Evolutionary conservation across 1,140 invertebrate species (phyloP).

Genomic region (Apis mellifera): DNA sequence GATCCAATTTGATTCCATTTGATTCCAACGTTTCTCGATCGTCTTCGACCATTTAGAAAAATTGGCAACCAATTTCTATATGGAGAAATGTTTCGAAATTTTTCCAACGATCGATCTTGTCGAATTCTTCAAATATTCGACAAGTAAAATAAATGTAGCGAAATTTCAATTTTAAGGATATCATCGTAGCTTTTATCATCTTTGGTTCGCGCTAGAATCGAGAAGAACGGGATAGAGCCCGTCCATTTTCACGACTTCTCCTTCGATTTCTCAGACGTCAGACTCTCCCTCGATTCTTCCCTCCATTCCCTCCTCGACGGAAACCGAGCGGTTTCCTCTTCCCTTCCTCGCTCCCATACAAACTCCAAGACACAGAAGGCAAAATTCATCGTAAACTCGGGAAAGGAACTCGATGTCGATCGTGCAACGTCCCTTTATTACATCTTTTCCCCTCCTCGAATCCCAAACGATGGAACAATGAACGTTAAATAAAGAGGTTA

Average conservation of each 20-base stretch:
- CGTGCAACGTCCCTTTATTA: not conserved
- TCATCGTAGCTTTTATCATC: not conserved
- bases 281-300: not conserved
- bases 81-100: not conserved
- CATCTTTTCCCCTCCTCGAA: not conserved
- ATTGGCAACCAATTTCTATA: not conserved
- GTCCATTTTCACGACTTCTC: constrained; percentile 1
- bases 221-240: not conserved
- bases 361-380: not conserved
- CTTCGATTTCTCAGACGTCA: not conserved
- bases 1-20: too few species aligned
- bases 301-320: not conserved
- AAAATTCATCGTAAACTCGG: not conserved
- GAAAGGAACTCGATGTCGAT: not conserved
- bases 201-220: not conserved
- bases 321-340: not conserved
- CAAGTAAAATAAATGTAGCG: not conserved
- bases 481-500: not conserved
- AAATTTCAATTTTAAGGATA: not conserved
- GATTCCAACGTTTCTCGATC: too few species aligned
- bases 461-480: not conserved
- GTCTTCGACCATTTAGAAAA: not conserved
- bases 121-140: not conserved
- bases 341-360: not conserved
- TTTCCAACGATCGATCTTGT: not conserved